phyloP scores from a whole-genome alignment of 2,888 invertebrate genomes.

The Phyllotreta cruciferae region DNA sequence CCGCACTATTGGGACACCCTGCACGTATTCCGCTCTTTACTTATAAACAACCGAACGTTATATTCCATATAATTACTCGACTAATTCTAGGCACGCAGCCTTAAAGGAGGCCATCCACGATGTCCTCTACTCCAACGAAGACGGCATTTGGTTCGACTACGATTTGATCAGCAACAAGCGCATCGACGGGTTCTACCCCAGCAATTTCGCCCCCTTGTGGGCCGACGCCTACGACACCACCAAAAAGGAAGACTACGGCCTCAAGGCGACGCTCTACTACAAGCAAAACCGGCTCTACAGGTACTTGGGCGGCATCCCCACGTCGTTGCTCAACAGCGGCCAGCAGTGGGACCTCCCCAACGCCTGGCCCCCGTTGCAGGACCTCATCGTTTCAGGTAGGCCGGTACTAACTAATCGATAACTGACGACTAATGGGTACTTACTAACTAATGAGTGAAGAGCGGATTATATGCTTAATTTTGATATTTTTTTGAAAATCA shows the following conservation, averaged over 20 bases:
- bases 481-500: no score
- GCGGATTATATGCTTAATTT: no score
- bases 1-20: no score
- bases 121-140: slow-evolving; percentile 77
- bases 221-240: slow-evolving; percentile 56
- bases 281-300: slow-evolving; percentile 44
- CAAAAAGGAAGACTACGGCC: slow-evolving; percentile 56
- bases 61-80: no score
- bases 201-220: slow-evolving; percentile 80
- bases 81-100: slow-evolving; percentile 59
- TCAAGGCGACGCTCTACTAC: slow-evolving; percentile 65
- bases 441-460: no score
- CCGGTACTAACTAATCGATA: neutral
- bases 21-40: no score
- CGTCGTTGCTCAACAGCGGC: slow-evolving; percentile 69
- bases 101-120: slow-evolving; percentile 70
- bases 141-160: slow-evolving; percentile 83
- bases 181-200: slow-evolving; percentile 73
- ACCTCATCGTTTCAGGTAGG: slow-evolving; percentile 73
- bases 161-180: slow-evolving; percentile 65
- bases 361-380: slow-evolving; percentile 85
- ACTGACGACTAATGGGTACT: no score
- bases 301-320: slow-evolving; percentile 68
- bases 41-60: no score
- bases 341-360: slow-evolving; percentile 86